A percentile compares a stretch with the other conserved stretches of the same genome.
These are phyloP conservation scores for Oreochromis tanganicae DNA, from an alignment of 2,113 vertebrate species.

Conservation along the genomic window DNA sequence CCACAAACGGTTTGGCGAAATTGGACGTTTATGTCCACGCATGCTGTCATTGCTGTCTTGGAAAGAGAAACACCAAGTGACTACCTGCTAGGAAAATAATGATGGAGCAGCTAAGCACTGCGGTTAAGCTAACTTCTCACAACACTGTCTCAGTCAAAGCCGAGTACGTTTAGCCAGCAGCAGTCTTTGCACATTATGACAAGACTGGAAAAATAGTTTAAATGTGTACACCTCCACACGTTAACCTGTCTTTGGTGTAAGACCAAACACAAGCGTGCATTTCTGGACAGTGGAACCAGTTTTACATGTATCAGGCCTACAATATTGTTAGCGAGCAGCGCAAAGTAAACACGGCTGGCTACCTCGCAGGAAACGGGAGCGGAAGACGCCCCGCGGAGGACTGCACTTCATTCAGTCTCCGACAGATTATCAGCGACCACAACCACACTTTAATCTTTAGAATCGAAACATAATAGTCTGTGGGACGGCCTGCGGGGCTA, in stretches of 20 bases:
- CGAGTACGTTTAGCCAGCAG: not conserved
- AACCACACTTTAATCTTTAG: not conserved
- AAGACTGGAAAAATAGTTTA: not conserved
- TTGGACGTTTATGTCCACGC: not conserved
- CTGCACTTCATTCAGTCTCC: conserved; percentile 23
- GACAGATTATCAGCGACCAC: not conserved
- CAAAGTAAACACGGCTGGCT: conserved; percentile 48
- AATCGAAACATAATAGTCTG: not conserved
- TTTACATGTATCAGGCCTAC: not conserved
- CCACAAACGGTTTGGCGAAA: not conserved
- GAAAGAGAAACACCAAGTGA: not conserved
- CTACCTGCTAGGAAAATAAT: not conserved
- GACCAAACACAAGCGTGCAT: not conserved
- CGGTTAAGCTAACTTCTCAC: not conserved
- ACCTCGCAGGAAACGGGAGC: conserved; percentile 48
- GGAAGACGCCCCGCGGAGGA: conserved; percentile 57
- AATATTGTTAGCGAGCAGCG: conserved; percentile 11
- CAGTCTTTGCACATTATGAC: not conserved
- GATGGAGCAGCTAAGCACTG: not conserved
- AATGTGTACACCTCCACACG: not conserved
- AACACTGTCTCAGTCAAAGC: not conserved
- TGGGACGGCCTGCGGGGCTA: not conserved
- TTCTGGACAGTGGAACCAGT: not conserved
- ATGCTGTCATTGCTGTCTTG: fast-evolving
- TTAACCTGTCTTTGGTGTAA: not conserved